Conservation (phyloP, 2,797 vertebrate species). For the Pangasius larnaudii region DNA sequence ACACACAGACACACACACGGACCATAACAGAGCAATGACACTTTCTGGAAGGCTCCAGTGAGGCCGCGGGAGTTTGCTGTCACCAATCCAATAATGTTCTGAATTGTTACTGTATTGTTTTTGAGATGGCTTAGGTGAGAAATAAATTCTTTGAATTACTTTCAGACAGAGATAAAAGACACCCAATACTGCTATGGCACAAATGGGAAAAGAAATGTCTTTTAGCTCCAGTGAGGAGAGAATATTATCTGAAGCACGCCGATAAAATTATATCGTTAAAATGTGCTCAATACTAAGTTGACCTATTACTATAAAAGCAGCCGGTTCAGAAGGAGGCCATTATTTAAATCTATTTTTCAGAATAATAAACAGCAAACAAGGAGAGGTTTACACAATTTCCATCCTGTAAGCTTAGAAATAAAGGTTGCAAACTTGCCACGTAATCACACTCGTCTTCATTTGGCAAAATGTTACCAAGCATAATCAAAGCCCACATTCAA, state of each 20-base stretch:
- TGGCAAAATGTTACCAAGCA: background rate
- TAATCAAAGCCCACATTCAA: background rate
- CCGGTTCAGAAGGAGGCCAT: constrained; percentile 32
- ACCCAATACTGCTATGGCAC: background rate
- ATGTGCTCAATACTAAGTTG: background rate
- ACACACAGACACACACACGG: background rate
- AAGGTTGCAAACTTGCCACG: background rate
- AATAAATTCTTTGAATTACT: background rate
- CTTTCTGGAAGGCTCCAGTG: constrained; percentile 30
- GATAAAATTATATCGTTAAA: background rate
- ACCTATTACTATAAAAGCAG: constrained; percentile 17
- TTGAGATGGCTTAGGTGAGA: background rate
- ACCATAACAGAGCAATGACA: background rate
- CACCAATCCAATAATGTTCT: background rate
- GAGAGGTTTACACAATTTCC: constrained; percentile 7
- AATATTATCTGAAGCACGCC: background rate
- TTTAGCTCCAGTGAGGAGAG: constrained; percentile 11
- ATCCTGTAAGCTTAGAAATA: constrained; percentile 3
- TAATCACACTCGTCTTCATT: background rate
- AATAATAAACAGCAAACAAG: constrained; percentile 2
- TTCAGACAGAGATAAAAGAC: background rate
- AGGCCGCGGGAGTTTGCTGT: background rate
- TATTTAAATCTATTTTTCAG: constrained; percentile 7
- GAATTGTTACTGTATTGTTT: background rate
- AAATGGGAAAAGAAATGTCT: constrained; percentile 1